Conservation (phyloP, 2,888 invertebrate genomes). For the Drosophila antonietae region DNA sequence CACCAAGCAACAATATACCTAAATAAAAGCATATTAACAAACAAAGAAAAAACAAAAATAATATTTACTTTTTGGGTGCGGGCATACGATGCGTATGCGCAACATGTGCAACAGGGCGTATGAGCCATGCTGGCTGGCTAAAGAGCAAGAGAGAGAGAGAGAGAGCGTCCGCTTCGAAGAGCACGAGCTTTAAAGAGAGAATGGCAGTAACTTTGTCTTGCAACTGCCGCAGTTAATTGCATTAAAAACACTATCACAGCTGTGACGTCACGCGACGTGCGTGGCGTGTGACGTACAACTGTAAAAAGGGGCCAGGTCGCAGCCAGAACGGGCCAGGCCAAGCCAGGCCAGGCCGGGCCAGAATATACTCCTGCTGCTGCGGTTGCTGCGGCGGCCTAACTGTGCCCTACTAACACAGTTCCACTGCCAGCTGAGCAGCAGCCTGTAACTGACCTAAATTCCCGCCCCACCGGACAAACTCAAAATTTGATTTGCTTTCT, state of each 20-base stretch:
- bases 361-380: background rate
- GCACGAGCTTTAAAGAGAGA: slow-evolving; percentile 56
- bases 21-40: slow-evolving; percentile 65
- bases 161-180: background rate
- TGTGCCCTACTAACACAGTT: slow-evolving; percentile 74
- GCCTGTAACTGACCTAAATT: slow-evolving; percentile 67
- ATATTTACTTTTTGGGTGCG: slow-evolving; percentile 1
- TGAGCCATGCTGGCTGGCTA: slow-evolving; percentile 17
- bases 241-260: slow-evolving; percentile 39
- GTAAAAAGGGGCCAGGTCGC: slow-evolving; percentile 49
- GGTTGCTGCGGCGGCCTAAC: slow-evolving; percentile 24
- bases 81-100: slow-evolving; percentile 45
- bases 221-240: slow-evolving; percentile 56
- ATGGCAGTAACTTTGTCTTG: slow-evolving; percentile 24
- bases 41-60: background rate
- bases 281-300: slow-evolving; percentile 60
- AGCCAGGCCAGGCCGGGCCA: slow-evolving; percentile 1
- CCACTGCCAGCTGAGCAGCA: slow-evolving; percentile 48
- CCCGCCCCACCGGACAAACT: slow-evolving; percentile 51
- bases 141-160: slow-evolving; percentile 41
- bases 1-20: slow-evolving; percentile 58
- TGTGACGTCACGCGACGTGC: slow-evolving; percentile 68
- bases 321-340: slow-evolving; percentile 11
- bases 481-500: slow-evolving; percentile 33
- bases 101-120: slow-evolving; percentile 69